Conservation (phyloP, 2,113 vertebrate genomes). For the Callospermophilus lateralis region DNA sequence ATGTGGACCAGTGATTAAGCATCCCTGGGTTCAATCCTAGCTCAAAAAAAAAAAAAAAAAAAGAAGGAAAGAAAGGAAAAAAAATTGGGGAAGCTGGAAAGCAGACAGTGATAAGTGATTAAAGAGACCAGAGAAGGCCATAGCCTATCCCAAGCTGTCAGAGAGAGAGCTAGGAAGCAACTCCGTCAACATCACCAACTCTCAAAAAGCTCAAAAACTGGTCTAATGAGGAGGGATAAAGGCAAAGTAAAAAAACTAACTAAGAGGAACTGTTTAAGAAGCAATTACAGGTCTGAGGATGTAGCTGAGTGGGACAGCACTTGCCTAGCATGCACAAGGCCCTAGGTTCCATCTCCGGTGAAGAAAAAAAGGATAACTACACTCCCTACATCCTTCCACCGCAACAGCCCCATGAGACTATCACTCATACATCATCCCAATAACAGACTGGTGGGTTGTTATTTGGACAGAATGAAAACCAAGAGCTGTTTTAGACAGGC, state of each 20-base stretch:
- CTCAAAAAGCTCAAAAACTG: background rate
- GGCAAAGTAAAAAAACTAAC: background rate
- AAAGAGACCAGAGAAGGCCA: no score
- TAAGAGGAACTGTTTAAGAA: background rate
- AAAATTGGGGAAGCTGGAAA: background rate
- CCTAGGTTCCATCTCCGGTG: background rate
- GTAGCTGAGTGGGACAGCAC: no score
- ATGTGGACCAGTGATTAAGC: no score
- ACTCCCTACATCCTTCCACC: background rate
- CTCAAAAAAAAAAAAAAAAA: background rate
- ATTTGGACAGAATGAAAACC: background rate
- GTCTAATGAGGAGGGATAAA: background rate
- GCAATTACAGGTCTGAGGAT: background rate
- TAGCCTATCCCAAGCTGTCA: background rate
- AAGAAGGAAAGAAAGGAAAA: no score
- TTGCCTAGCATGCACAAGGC: background rate
- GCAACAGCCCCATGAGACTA: fast-evolving
- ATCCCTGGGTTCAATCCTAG: no score
- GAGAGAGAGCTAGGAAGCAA: background rate
- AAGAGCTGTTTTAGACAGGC: background rate
- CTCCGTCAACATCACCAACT: background rate
- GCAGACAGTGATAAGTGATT: fast-evolving
- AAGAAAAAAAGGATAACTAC: no score
- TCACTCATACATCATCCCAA: fast-evolving
- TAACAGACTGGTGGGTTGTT: background rate